Evolutionary conservation across 2,113 vertebrate genomes (phyloP).

Genomic region (Ondatra zibethicus): DNA sequence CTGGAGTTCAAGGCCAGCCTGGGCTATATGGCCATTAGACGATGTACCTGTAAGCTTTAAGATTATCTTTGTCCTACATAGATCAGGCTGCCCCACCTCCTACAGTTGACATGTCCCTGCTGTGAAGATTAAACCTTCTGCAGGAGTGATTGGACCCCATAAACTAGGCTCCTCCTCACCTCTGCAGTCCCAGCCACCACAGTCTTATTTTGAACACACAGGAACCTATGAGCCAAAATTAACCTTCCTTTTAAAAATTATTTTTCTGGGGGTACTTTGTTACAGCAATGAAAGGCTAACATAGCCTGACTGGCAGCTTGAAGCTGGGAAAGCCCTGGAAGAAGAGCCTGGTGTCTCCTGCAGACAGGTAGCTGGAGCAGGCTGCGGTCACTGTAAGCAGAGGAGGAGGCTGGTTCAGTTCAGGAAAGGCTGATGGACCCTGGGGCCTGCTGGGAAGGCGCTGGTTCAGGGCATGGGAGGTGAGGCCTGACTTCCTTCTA

Average conservation of each 20-base stretch:
- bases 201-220: neutral
- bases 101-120: neutral
- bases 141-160: neutral
- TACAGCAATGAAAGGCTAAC: neutral
- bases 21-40: neutral
- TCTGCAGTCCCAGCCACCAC: neutral
- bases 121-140: neutral
- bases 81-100: neutral
- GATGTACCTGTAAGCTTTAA: neutral
- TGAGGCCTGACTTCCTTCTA: neutral
- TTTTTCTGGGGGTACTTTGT: neutral
- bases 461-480: too few species aligned
- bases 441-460: neutral
- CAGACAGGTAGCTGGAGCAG: too few species aligned
- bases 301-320: neutral
- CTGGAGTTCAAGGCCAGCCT: neutral
- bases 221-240: neutral
- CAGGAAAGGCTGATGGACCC: neutral
- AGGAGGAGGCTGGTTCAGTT: neutral
- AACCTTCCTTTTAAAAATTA: neutral
- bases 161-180: neutral
- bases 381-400: neutral
- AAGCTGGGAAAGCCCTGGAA: neutral
- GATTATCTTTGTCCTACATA: neutral
- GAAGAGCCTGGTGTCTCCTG: neutral